Percentiles rank a stretch among this genome's conserved stretches.
These are phyloP conservation scores for Spatulosminthurus flaviceps DNA, from an alignment of 2,888 invertebrate genomes.

Conservation along the genomic window DNA sequence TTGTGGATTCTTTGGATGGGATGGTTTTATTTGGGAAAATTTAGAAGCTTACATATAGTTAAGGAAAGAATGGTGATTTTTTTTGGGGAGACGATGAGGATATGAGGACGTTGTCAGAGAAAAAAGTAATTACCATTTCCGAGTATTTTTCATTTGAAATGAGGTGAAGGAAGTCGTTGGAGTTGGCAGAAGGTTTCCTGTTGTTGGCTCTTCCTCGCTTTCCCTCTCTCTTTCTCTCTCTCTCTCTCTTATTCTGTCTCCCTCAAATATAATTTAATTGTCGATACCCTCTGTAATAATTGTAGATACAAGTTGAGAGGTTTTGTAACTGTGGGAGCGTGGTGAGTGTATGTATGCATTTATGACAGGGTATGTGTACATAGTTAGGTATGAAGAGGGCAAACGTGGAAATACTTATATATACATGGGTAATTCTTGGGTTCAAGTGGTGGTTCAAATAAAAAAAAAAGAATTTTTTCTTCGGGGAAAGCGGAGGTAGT, in stretches of 20 bases:
- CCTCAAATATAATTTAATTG: conserved; percentile 22
- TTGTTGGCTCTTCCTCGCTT: background rate
- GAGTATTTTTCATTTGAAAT: conserved; percentile 50
- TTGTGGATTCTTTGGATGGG: too few species aligned
- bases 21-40: too few species aligned
- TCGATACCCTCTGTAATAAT: background rate
- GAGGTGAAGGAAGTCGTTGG: conserved; percentile 46
- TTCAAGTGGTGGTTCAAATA: conserved; percentile 18
- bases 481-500: background rate
- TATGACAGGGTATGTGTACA: background rate
- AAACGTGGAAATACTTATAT: background rate
- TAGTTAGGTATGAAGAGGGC: background rate
- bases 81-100: background rate
- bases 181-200: conserved; percentile 38
- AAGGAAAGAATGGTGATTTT: too few species aligned
- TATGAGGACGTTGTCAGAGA: conserved; percentile 6
- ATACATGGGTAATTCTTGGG: background rate
- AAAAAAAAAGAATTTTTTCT: background rate
- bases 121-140: conserved; percentile 53
- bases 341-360: too few species aligned
- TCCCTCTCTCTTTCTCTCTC: conserved; percentile 10
- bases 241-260: conserved; percentile 5
- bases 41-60: too few species aligned
- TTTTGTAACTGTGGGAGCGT: background rate
- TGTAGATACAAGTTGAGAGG: background rate